Evolutionary conservation across 2,888 invertebrate genomes (phyloP), one percentile per base, ranked within the genome.

Genomic region (Pycnomerus fuliginosus): DNA sequence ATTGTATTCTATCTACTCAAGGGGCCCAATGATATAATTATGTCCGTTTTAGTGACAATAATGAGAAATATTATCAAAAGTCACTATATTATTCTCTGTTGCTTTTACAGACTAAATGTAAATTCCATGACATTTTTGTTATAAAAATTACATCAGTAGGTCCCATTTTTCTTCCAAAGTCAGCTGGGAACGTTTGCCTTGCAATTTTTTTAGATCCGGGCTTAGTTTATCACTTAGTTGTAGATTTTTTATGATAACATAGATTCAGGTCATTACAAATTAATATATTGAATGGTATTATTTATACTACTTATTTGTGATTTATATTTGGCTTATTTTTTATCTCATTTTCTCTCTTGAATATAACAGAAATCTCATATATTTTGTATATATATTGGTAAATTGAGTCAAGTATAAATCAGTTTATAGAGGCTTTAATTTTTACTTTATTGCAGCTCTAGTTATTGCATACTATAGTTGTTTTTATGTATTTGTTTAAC

Each of bases 401-500:
- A 48, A 29, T 43, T 29, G 11, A 29, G 27, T 16, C 36, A n/a
- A 30, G 30, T 35, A 36, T 30, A 12, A 16, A 38, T 34, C 20
- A 36, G 45, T 35, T 37, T 34, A 48, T 41, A 35, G 51, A 55
- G 56, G 54, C 56, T 62, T 62, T 58, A 55, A 53, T 56, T 55
- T 20, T 60, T 44, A 50, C 47, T 48, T 49, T 39, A 55, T 52
- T 56, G 55, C 60, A 59, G 57, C 55, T 60, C 47, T 58, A 63
- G 58, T 58, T 62, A 60, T 59, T 49, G 55, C 52, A 25, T 8
- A 25, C 11, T 31, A 60, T 64, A 60, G 57, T 65, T 66, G 64
- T 68, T 67, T 65, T 60, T 64, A 61, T 50, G 52, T 62, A 62
- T 65, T 67, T 61, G 65, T 67, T 66, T 64, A 56, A 62, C 57